A percentile compares a stretch with the other conserved stretches of the same genome.
Conservation (phyloP, 2,888 invertebrate species). For the Clanis bilineata region DNA sequence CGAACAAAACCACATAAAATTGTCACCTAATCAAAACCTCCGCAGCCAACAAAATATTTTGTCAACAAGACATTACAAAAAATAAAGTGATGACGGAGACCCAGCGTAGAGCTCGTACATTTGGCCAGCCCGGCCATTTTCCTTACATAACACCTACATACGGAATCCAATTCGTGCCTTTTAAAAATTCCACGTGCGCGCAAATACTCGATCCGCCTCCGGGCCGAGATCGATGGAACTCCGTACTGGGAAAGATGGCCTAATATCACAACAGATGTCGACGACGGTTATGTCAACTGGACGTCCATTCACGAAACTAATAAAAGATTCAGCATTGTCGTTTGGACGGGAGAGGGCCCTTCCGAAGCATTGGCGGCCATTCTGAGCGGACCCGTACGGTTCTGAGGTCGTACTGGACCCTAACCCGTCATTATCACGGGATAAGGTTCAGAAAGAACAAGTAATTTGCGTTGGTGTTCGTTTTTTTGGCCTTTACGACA, state of each 20-base stretch:
- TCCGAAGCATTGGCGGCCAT: slow-evolving; percentile 59
- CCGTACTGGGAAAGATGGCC: slow-evolving; percentile 58
- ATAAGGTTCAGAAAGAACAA: slow-evolving; percentile 60
- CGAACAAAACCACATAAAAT: not conserved
- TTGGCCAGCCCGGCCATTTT: slow-evolving; percentile 37
- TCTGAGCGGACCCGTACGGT: slow-evolving; percentile 42
- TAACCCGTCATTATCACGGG: slow-evolving; percentile 58
- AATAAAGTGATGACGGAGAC: slow-evolving; percentile 29
- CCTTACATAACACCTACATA: slow-evolving; percentile 30
- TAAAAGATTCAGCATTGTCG: slow-evolving; percentile 81
- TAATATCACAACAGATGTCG: slow-evolving; percentile 80
- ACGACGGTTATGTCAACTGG: slow-evolving; percentile 78
- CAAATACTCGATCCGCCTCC: slow-evolving; percentile 58
- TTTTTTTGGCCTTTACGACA: slow-evolving; percentile 30
- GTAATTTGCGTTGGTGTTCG: slow-evolving; percentile 38
- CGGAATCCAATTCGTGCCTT: slow-evolving; percentile 57
- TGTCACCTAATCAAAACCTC: not conserved
- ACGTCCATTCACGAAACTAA: slow-evolving; percentile 78
- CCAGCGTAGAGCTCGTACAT: slow-evolving; percentile 27
- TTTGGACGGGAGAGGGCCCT: slow-evolving; percentile 69
- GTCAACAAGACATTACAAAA: slow-evolving; percentile 15
- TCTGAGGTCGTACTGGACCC: slow-evolving; percentile 59
- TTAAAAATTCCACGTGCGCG: slow-evolving; percentile 65
- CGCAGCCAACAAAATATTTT: not conserved
- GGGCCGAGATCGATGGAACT: slow-evolving; percentile 59